These are phyloP conservation scores for Phyto melanocephala DNA, from an alignment of 2,888 invertebrate species.

Conservation along the genomic window DNA sequence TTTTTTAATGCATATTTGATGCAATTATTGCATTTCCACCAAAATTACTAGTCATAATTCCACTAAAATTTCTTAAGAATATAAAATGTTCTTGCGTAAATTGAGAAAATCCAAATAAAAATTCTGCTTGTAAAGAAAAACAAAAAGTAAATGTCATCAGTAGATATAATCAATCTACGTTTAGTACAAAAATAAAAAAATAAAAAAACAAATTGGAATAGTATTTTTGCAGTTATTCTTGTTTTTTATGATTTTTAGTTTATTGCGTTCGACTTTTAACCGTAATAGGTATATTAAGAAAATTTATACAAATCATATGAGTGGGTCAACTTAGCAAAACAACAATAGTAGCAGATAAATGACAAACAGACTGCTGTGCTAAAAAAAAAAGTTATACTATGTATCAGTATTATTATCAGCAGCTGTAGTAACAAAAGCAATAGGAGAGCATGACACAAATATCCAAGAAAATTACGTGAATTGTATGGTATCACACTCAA, in stretches of 20 bases:
- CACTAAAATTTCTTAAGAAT: not conserved
- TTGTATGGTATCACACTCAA: slow-evolving; percentile 19
- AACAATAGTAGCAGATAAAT: slow-evolving; percentile 15
- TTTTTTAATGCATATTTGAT: not conserved
- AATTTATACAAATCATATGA: slow-evolving; percentile 57
- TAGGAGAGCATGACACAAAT: slow-evolving; percentile 25
- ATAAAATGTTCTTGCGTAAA: not conserved
- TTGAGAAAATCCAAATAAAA: slow-evolving; percentile 15
- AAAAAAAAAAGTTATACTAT: slow-evolving; percentile 12
- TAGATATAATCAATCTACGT: slow-evolving; percentile 32
- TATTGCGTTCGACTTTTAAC: slow-evolving; percentile 48
- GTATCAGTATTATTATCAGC: not conserved
- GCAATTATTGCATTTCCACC: slow-evolving; percentile 4
- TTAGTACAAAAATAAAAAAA: not conserved
- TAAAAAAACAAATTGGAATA: slow-evolving; percentile 26
- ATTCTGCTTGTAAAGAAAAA: slow-evolving; percentile 47
- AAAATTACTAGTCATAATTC: slow-evolving; percentile 7
- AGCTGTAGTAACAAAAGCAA: slow-evolving; percentile 8
- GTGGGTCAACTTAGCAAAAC: slow-evolving; percentile 49
- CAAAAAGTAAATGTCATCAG: slow-evolving; percentile 58
- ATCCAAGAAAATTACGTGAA: slow-evolving; percentile 30
- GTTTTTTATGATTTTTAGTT: slow-evolving; percentile 48
- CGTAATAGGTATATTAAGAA: slow-evolving; percentile 56
- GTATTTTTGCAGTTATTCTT: slow-evolving; percentile 6
- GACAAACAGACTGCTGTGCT: not conserved